Percentiles rank a stretch among this genome's conserved stretches.
phyloP scores from a whole-genome alignment of 2,888 invertebrate genomes.

The Coenonympha arcania region DNA sequence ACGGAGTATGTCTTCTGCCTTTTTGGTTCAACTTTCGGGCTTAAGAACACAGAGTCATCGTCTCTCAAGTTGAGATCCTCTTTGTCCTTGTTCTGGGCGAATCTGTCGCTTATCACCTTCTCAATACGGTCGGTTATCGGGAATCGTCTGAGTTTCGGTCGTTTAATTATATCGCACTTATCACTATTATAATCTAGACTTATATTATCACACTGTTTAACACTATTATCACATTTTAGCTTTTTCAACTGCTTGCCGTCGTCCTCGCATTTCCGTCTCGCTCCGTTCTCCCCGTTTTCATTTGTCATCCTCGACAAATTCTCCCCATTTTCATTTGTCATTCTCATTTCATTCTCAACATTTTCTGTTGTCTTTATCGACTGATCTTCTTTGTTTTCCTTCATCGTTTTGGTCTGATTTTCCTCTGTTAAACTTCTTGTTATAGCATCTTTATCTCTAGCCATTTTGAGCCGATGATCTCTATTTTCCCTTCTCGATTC shows the following conservation, averaged over 20 bases:
- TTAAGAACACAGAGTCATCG: conserved; percentile 59
- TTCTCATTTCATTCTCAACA: neutral
- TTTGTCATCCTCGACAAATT: neutral
- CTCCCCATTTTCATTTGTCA: neutral
- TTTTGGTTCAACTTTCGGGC: conserved; percentile 45
- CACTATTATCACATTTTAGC: conserved; percentile 69
- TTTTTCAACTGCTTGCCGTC: conserved; percentile 55
- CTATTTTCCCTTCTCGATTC: neutral
- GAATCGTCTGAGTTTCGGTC: conserved; percentile 59
- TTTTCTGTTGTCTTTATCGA: neutral
- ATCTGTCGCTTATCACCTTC: conserved; percentile 54
- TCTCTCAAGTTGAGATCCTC: conserved; percentile 52
- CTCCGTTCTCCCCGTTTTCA: conserved; percentile 34
- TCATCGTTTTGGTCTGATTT: neutral
- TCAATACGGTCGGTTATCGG: conserved; percentile 57
- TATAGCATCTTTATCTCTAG: too few relatives aligned
- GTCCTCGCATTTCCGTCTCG: conserved; percentile 46
- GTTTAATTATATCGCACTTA: conserved; percentile 46
- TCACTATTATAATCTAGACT: conserved; percentile 37
- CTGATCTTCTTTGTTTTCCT: neutral
- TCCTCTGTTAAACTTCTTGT: too few relatives aligned
- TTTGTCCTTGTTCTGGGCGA: conserved; percentile 46
- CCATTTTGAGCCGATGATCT: neutral
- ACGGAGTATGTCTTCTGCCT: conserved; percentile 60
- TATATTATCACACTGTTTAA: conserved; percentile 56